A percentile compares a stretch with the other conserved stretches of the same genome.
These are phyloP conservation scores for Brachyalestes nurse DNA, from an alignment of 2,797 vertebrate species.

Conservation along the genomic window DNA sequence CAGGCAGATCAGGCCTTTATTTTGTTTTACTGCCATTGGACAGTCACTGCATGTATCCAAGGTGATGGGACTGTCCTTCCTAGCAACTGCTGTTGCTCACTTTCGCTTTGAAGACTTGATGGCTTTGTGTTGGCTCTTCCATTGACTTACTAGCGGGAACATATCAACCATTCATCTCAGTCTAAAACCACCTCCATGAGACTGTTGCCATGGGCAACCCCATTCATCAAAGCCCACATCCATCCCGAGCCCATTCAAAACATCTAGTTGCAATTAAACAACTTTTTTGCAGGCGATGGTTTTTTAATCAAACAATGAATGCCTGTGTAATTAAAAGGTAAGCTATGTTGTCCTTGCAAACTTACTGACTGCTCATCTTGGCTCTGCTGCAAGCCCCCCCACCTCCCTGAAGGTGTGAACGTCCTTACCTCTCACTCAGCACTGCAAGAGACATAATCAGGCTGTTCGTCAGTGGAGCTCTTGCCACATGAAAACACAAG, in stretches of 20 bases:
- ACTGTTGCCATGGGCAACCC: constrained; percentile 45
- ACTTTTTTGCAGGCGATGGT: constrained; percentile 3
- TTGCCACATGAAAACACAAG: neutral
- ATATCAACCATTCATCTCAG: constrained; percentile 52
- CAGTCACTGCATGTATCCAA: constrained; percentile 31
- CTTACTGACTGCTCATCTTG: constrained; percentile 5
- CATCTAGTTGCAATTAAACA: constrained; percentile 39
- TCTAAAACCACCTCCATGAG: constrained; percentile 42
- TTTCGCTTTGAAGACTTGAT: neutral
- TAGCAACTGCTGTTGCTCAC: constrained; percentile 26
- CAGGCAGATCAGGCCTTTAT: neutral
- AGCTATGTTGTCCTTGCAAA: constrained; percentile 2
- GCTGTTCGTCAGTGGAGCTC: constrained; percentile 38
- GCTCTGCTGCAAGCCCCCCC: constrained; percentile 29
- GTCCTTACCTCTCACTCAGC: constrained; percentile 39
- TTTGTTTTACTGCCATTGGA: constrained; percentile 20
- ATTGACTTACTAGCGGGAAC: constrained; percentile 34
- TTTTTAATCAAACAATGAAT: constrained; percentile 20
- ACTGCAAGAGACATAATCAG: constrained; percentile 51
- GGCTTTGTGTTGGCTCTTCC: constrained; percentile 2
- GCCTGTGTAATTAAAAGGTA: constrained; percentile 44
- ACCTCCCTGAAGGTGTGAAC: constrained; percentile 37
- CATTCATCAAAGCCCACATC: constrained; percentile 40
- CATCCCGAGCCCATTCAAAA: constrained; percentile 25
- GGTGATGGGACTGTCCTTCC: constrained; percentile 32